Evolutionary conservation across 2,113 vertebrate genomes (phyloP), one percentile per base, ranked within the genome.

Genomic region (Catharus minimus): DNA sequence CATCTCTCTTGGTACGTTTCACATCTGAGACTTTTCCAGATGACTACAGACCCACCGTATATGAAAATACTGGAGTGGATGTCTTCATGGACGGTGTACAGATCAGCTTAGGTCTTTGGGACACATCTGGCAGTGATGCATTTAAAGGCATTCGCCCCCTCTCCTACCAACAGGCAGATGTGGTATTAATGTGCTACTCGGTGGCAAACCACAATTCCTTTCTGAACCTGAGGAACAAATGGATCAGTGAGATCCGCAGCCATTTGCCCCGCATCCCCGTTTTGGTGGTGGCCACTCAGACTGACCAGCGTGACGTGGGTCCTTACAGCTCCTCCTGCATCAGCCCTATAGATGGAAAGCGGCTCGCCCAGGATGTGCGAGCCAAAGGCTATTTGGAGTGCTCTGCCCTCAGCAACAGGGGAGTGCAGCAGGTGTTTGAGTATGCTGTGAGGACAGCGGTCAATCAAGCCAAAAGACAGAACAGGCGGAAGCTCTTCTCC

Each of bases 381-480:
- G 99, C 99, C 49, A 99, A 99, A 85, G 99, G 98, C 62, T 99
- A 99, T 19, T 58, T 99, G 95, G 99, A 99, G 93, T 99, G 99
- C 84, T 99, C 99, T 4, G 98, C 99, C 17, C 97, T 99, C 13
- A 97, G 97, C 95, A 99, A 99, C 96, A 97, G 99, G 0, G 99
- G 99, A 0, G 98, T 99, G 26, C 99, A 99, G 86, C 98, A 99
- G 94, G 99, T 99, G n/a, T 99, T 99, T 26, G 99, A 99, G 92
- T 98, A 97, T 1, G 99, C 99, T 0, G 99, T 99, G 71, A 96
- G 99, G 74, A 99, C 98, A 1, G 99, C 98, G 0, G 97, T 99
- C 44, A 98, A 98, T 44, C 98, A 98, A 89, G 97, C 97, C 79
- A 98, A 96, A 86, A 98, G 97, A 79, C 97, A 96, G 72, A 97